Base-by-base conservation (phyloP, 2,113 vertebrate genomes). In the Corapipo altera region DNA sequence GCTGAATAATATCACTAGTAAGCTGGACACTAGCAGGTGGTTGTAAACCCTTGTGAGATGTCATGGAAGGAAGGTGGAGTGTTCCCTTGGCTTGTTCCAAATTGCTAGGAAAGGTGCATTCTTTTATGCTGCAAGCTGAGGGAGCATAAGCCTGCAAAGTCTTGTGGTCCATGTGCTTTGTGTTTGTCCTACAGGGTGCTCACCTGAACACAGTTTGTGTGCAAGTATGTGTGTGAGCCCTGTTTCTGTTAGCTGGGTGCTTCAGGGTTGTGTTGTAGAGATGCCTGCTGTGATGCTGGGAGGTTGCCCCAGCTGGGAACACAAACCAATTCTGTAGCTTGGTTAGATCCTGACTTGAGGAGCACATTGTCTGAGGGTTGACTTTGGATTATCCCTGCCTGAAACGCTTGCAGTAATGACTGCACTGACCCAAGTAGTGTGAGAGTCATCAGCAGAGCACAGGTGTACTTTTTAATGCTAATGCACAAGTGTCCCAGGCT, bases 31-130 rank as follows among this genome's bases (percentile, higher is more conserved):
- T 18, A 62, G 24, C 15, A 69, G 49, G 20, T 55, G 27, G 27
- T 6, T 81, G n/a, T 48, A 51, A 55, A 61, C 8, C 35, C 22
- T 41, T 49, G 22, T n/a, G 55, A 71, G 28, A 16, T 22, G 6
- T 51, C 7, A 16, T 0, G 0, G 15, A 64, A 33, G 46, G 48
- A 41, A 78, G 24, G 23, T 2, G 1, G 49, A 41, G 5, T 4
- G 8, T 51, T 74, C 46, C 43, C 21, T 51, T 74, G 18, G 32
- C 8, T 58, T n/a, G 9, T 48, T 73, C 51, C 7, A 35, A 80
- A 33, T 37, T 89, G 22, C 59, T 54, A 13, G 24, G 35, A 61
- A 76, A 26, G 19, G 14, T 52, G 7, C 1, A 0, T 54, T 54
- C 8, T 32, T 30, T 37, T n/a, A 52, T 24, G 1, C 28, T 12